A percentile compares a stretch with the other conserved stretches of the same genome.
phyloP scores from a whole-genome alignment of 2,113 vertebrate species.

The Alligator sinensis region DNA sequence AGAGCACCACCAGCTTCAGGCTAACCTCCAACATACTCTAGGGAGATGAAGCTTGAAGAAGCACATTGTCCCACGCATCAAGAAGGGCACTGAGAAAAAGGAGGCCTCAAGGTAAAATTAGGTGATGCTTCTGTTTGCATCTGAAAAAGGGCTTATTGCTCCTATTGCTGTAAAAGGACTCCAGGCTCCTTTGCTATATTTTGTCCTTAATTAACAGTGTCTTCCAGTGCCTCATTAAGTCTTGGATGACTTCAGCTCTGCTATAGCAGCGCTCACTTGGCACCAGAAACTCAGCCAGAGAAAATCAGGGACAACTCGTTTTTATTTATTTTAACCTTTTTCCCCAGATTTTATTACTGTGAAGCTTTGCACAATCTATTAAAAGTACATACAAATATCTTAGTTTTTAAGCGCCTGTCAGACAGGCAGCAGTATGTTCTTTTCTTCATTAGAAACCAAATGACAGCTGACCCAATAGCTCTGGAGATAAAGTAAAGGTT shows the following conservation, averaged over 20 bases:
- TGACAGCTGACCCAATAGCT: not conserved
- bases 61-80: not conserved
- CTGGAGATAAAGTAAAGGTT: not conserved
- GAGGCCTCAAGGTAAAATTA: not conserved
- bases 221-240: not conserved
- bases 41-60: not conserved
- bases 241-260: not conserved
- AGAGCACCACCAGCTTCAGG: not conserved
- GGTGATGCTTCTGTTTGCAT: not conserved
- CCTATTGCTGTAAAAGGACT: not conserved
- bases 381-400: not conserved
- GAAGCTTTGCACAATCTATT: not conserved
- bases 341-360: not conserved
- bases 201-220: too few species aligned
- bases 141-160: not conserved
- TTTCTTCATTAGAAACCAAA: too few species aligned
- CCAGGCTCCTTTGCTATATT: too few species aligned
- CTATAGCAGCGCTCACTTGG: not conserved
- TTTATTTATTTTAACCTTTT: not conserved
- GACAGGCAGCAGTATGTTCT: too few species aligned
- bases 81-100: not conserved
- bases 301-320: not conserved
- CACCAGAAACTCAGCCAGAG: not conserved
- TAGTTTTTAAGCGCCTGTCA: not conserved
- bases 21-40: not conserved